Base-by-base conservation (phyloP, 23 tunicate species). In the Styela plicata region DNA sequence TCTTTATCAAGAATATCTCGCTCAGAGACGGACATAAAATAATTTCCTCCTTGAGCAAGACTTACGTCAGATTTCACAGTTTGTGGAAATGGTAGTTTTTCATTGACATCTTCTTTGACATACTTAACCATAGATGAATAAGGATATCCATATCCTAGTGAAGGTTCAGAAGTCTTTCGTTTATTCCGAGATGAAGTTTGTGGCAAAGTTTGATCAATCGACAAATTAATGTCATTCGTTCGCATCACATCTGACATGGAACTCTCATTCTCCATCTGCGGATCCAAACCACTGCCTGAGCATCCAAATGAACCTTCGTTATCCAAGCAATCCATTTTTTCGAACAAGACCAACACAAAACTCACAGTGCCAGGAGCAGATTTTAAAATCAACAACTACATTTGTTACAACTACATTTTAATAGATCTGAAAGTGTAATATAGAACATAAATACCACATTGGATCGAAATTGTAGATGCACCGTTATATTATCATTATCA, bases 1-100 rank as follows among this genome's bases (percentile, higher is more conserved):
- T 71, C 37, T 34, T 71, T 71, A 71, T 71, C 77, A 33, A 71
- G 34, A 30, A 71, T 71, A 32, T 71, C 77, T 32, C 77, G 26
- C 7, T 30, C 77, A 27, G 77, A 13, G 7, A 71, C 34, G 5
- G 77, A 71, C 2, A 34, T 32, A 32, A 71, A 71, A 71, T 71
- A 71, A 44, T 44, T 44, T 44, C 57, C 57, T 5, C 57, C 57
- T 44, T 44, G 57, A 44, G 10, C 57, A 44, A 44, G 13, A 13
- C 13, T 44, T 44, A 44, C 13, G 13, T 44, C 57, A 44, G 57
- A 44, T 44, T 44, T 44, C 57, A 44, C 57, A 44, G 57, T 5
- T 44, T 44, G 57, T 44, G 57, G 57, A 5, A 44, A 44, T 44
- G 57, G 57, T 44, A 44, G 13, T 44, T 44, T 44, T 13, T 44